phyloP scores from a whole-genome alignment of 2,888 invertebrate genomes.

The Hyles lineata region DNA sequence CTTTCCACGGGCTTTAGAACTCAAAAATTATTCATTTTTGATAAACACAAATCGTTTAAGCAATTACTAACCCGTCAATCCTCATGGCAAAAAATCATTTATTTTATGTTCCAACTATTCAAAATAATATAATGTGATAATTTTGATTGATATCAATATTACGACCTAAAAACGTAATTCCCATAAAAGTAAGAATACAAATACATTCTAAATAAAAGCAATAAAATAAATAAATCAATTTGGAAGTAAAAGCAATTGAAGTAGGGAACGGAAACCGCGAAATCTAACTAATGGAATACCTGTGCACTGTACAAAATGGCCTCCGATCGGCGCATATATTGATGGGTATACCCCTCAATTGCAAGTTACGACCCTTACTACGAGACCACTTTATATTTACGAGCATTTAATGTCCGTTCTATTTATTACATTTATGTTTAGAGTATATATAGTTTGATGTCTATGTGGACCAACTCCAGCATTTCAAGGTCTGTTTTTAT shows the following conservation, averaged over 20 bases:
- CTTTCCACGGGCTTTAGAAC: too few relatives aligned
- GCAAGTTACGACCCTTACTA: neutral
- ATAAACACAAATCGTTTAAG: neutral
- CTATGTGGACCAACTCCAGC: too few relatives aligned
- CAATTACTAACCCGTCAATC: neutral
- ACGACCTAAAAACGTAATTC: neutral
- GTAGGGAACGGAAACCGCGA: conserved; percentile 5
- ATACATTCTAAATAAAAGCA: neutral
- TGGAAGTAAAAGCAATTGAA: conserved; percentile 3
- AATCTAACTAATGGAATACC: conserved; percentile 27
- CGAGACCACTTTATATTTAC: neutral
- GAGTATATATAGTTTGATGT: too few relatives aligned
- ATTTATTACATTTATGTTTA: too few relatives aligned
- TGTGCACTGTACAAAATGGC: conserved; percentile 23
- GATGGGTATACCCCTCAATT: neutral
- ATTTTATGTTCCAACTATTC: neutral
- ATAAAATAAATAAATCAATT: conserved; percentile 23
- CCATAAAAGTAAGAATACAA: neutral
- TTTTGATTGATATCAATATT: neutral
- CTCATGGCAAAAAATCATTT: neutral
- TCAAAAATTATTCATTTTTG: too few relatives aligned
- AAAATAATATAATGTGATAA: conserved; percentile 4
- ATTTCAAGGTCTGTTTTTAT: too few relatives aligned
- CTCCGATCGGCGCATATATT: conserved; percentile 3
- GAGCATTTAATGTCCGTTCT: neutral